Percentiles rank a stretch among this genome's conserved stretches.
phyloP scores from a whole-genome alignment of 2,113 vertebrate species.

The Mobula hypostoma region DNA sequence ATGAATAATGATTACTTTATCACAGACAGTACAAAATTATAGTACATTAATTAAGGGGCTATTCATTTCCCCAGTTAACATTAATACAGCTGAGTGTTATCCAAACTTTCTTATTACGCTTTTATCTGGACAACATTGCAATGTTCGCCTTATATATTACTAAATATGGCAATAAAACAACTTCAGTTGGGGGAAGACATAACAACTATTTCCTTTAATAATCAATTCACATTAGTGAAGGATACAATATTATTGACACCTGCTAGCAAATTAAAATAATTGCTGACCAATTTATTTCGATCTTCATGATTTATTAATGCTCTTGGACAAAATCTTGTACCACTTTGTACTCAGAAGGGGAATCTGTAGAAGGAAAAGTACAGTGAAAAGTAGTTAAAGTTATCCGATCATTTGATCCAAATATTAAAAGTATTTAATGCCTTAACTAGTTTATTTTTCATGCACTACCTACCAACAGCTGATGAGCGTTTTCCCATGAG shows the following conservation, averaged over 20 bases:
- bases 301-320: slow-evolving; percentile 59
- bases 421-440: not conserved
- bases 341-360: slow-evolving; percentile 68
- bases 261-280: slow-evolving; percentile 44
- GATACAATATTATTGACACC: slow-evolving; percentile 43
- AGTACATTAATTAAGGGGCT: slow-evolving; percentile 5
- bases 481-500: slow-evolving; percentile 87
- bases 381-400: not conserved
- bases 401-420: not conserved
- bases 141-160: not conserved
- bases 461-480: slow-evolving; percentile 74
- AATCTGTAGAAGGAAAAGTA: slow-evolving; percentile 57
- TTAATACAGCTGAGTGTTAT: slow-evolving; percentile 2
- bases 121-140: not conserved
- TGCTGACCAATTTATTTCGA: slow-evolving; percentile 50
- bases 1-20: not conserved
- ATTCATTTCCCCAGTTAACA: slow-evolving; percentile 27
- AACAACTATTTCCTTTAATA: slow-evolving; percentile 7
- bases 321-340: slow-evolving; percentile 70
- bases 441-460: not conserved
- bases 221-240: not conserved
- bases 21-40: slow-evolving; percentile 12
- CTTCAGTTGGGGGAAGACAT: not conserved
- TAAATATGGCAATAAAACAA: not conserved
- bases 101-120: slow-evolving; percentile 20